Evolutionary conservation across 2,888 invertebrate species (phyloP).

Genomic region (Cacoxenus indagator): DNA sequence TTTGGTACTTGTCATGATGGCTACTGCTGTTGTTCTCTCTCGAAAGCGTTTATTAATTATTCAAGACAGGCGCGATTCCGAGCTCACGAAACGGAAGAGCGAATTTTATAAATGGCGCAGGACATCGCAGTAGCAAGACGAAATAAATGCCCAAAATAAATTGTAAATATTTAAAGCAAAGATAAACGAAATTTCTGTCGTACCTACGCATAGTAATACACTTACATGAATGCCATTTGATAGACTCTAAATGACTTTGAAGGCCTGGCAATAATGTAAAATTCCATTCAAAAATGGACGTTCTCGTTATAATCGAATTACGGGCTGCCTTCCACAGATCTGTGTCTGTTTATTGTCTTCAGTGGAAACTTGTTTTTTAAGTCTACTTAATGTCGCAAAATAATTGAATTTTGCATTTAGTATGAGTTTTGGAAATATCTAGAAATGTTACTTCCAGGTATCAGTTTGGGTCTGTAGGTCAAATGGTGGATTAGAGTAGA

Average conservation of each 20-base stretch:
- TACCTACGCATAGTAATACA: background rate
- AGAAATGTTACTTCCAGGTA: background rate
- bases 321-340: background rate
- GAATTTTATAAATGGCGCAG: slow-evolving; percentile 5
- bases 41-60: slow-evolving; percentile 19
- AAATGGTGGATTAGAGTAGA: too few relatives aligned
- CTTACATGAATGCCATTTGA: slow-evolving; percentile 3
- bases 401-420: slow-evolving; percentile 29
- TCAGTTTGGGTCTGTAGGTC: background rate
- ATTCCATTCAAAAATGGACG: background rate
- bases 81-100: background rate
- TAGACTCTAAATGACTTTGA: background rate
- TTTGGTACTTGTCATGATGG: background rate
- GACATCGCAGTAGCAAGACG: background rate
- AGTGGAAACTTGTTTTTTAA: background rate
- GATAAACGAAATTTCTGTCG: slow-evolving; percentile 8
- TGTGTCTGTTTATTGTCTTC: background rate
- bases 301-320: background rate
- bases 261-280: background rate
- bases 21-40: slow-evolving; percentile 38
- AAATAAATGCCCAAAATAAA: slow-evolving; percentile 1
- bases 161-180: slow-evolving; percentile 21
- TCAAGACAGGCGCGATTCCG: background rate
- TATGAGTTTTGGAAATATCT: background rate
- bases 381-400: slow-evolving; percentile 8